A percentile compares a stretch with the other conserved stretches of the same genome.
phyloP scores from a whole-genome alignment of 2,113 vertebrate genomes.

The Rhinoderma darwinii region DNA sequence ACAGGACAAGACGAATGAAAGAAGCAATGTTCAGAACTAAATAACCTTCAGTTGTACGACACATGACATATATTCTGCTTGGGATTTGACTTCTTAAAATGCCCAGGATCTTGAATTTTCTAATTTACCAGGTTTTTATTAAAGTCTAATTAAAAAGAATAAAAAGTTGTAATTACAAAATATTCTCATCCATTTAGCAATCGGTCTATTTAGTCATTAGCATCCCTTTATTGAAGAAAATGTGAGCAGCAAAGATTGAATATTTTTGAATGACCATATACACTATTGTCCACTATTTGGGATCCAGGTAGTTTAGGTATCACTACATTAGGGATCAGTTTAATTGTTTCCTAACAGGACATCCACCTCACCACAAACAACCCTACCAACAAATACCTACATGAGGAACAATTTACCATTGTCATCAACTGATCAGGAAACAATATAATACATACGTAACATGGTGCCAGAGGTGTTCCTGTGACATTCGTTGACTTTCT shows the following conservation, averaged over 20 bases:
- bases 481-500: no score
- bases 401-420: no score
- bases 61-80: neutral
- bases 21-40: neutral
- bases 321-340: no score
- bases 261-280: neutral
- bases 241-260: neutral
- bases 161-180: neutral
- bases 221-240: neutral
- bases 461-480: no score
- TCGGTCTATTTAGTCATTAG: neutral
- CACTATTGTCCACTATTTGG: no score
- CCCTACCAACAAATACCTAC: no score
- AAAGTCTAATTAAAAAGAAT: neutral
- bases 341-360: no score
- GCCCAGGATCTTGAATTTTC: neutral
- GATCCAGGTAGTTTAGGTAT: no score
- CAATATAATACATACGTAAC: no score
- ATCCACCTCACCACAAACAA: no score
- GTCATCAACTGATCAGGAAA: no score
- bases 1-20: neutral
- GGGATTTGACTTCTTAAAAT: no score
- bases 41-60: neutral
- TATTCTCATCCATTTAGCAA: neutral
- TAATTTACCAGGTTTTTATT: neutral